These are phyloP conservation scores for Perithous albicinctus DNA, from an alignment of 2,888 invertebrate species.

Conservation along the genomic window DNA sequence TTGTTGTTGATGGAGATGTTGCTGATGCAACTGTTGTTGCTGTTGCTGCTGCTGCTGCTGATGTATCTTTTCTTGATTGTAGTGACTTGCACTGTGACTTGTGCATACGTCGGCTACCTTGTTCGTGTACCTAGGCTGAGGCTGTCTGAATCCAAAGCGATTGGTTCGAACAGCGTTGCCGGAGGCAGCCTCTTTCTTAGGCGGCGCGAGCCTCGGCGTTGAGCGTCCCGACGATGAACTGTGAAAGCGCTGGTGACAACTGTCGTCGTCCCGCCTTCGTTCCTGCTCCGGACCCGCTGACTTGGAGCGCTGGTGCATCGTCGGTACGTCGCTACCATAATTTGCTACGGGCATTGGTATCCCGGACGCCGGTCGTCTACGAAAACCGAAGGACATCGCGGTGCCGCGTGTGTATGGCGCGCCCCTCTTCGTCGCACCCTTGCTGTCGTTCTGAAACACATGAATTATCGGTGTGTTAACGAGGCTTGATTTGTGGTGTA, in stretches of 20 bases:
- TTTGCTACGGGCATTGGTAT: slow-evolving; percentile 82
- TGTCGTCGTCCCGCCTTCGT: slow-evolving; percentile 85
- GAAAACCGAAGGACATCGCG: slow-evolving; percentile 94
- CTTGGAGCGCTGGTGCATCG: slow-evolving; percentile 85
- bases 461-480: neutral
- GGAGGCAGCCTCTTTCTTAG: slow-evolving; percentile 89
- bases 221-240: slow-evolving; percentile 87
- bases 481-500: neutral
- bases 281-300: slow-evolving; percentile 84
- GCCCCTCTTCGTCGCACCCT: slow-evolving; percentile 87
- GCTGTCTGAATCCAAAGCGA: slow-evolving; percentile 92
- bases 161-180: slow-evolving; percentile 88
- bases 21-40: slow-evolving; percentile 70
- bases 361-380: slow-evolving; percentile 87
- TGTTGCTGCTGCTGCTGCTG: slow-evolving; percentile 77
- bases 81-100: slow-evolving; percentile 84
- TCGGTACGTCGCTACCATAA: slow-evolving; percentile 75
- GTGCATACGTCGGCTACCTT: slow-evolving; percentile 88
- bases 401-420: slow-evolving; percentile 89
- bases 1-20: slow-evolving; percentile 37
- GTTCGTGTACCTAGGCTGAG: slow-evolving; percentile 88
- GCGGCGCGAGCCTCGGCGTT: slow-evolving; percentile 88
- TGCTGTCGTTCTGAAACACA: slow-evolving; percentile 87
- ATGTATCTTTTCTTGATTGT: slow-evolving; percentile 85
- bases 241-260: slow-evolving; percentile 77